phyloP scores from a whole-genome alignment of 2,797 vertebrate species.

The Malurus splendens region DNA sequence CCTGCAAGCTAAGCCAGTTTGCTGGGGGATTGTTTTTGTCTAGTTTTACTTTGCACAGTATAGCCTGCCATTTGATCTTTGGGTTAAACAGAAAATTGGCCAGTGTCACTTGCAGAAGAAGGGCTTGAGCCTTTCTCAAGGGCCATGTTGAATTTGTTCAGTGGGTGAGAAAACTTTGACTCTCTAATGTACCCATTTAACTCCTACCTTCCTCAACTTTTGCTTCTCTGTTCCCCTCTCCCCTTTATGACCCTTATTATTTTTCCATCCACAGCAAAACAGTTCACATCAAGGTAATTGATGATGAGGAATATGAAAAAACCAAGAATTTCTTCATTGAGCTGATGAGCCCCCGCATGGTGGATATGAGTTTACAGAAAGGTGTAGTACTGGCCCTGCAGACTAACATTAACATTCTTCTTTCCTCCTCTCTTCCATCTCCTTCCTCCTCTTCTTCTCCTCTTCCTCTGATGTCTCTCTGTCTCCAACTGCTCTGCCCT shows the following conservation, averaged over 20 bases:
- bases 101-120: neutral
- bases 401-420: conserved; percentile 67
- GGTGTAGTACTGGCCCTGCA: conserved; percentile 85
- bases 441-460: conserved; percentile 25
- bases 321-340: conserved; percentile 84
- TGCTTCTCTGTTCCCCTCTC: conserved; percentile 49
- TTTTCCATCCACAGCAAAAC: conserved; percentile 82
- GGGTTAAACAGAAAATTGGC: neutral
- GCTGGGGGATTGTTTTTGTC: neutral
- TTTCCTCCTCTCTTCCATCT: conserved; percentile 56
- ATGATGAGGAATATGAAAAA: conserved; percentile 84
- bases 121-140: neutral
- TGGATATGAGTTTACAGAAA: conserved; percentile 99
- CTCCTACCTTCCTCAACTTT: conserved; percentile 44
- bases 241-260: conserved; percentile 76
- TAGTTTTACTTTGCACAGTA: neutral
- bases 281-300: conserved; percentile 84
- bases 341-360: conserved; percentile 84
- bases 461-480: conserved; percentile 52
- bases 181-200: conserved; percentile 35
- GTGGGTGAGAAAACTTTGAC: conserved; percentile 58
- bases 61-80: neutral
- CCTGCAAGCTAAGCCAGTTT: neutral
- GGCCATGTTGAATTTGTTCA: neutral
- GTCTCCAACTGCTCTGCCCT: conserved; percentile 54